These are phyloP conservation scores for Myotis planiceps DNA, from an alignment of 2,797 vertebrate genomes.

Conservation along the genomic window DNA sequence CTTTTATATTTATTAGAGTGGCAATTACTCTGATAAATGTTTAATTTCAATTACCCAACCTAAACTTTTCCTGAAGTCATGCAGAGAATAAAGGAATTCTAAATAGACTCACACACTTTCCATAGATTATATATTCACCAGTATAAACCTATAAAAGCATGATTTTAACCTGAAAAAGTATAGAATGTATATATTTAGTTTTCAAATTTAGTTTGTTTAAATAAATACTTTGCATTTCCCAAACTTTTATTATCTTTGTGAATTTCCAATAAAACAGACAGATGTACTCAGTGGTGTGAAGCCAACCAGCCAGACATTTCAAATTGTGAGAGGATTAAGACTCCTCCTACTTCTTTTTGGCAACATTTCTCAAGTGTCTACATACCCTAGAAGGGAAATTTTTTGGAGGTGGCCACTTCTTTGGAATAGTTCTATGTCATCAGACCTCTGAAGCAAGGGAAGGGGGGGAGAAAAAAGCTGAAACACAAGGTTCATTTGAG, in stretches of 20 bases:
- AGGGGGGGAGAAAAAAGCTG: constrained; percentile 93
- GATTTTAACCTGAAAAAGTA: neutral
- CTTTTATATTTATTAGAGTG: constrained; percentile 52
- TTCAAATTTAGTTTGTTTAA: neutral
- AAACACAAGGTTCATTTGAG: constrained; percentile 99
- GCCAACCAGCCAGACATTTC: too few species aligned
- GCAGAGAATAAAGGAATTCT: neutral
- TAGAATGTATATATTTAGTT: neutral
- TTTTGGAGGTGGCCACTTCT: constrained; percentile 95
- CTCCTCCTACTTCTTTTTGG: neutral
- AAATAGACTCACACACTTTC: neutral
- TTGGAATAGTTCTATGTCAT: constrained; percentile 98
- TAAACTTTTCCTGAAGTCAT: constrained; percentile 34
- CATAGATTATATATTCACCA: neutral
- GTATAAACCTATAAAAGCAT: neutral
- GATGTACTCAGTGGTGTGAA: neutral
- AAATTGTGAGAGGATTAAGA: too few species aligned
- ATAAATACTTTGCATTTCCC: neutral
- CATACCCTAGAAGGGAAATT: constrained; percentile 92
- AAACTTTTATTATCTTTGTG: neutral
- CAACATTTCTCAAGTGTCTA: constrained; percentile 91
- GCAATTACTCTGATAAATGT: constrained; percentile 1
- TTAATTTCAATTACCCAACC: neutral
- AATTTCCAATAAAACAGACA: neutral
- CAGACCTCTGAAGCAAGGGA: constrained; percentile 96